Conservation (phyloP, 2,113 vertebrate species). For the pig (Sus scrofa) region T2T-Sscrofa CM000828.6:41461501-41462000, state of each 20-base stretch:
- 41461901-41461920: conserved; percentile 81
- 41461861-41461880: conserved; percentile 56
- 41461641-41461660: neutral
- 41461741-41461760: neutral
- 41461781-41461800: conserved; percentile 66
- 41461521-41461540: neutral
- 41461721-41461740: fast-evolving
- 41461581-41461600: neutral
- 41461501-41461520: neutral
- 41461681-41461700: neutral
- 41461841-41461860: conserved; percentile 70
- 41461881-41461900: conserved; percentile 82
- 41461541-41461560: neutral
- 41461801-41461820: neutral
- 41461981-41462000: conserved; percentile 68
- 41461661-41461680: neutral
- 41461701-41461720: conserved; percentile 24
- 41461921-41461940: conserved; percentile 79
- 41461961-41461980: conserved; percentile 80
- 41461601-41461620: neutral
- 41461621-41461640: neutral
- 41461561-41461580: neutral
- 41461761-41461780: conserved; percentile 25
- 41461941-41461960: conserved; percentile 83
- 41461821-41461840: conserved; percentile 65